These are phyloP conservation scores for Hassar affinis DNA, from an alignment of 2,113 vertebrate species.

Conservation along the genomic window DNA sequence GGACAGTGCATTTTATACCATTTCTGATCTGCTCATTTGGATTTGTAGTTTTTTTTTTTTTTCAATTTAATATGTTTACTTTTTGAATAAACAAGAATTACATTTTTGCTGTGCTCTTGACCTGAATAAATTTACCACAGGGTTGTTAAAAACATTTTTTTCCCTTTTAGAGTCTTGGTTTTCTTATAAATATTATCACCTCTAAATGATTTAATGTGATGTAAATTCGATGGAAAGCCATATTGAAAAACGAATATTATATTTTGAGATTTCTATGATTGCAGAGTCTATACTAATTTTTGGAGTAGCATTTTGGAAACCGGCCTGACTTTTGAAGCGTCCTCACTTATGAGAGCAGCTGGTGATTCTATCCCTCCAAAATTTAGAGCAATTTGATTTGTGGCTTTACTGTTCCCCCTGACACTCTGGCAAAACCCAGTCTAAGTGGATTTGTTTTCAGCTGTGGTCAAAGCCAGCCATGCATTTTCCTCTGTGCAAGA, in stretches of 20 bases:
- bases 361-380: constrained; percentile 55
- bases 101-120: constrained; percentile 17
- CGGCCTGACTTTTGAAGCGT: constrained; percentile 36
- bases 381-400: constrained; percentile 57
- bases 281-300: constrained; percentile 51
- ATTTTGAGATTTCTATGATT: constrained; percentile 32
- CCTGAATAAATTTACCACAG: constrained; percentile 33
- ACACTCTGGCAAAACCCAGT: constrained; percentile 41
- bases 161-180: constrained; percentile 1
- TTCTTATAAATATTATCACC: constrained; percentile 19
- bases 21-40: constrained; percentile 24
- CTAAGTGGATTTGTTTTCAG: constrained; percentile 57
- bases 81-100: constrained; percentile 45
- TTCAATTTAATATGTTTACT: constrained; percentile 27
- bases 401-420: constrained; percentile 53
- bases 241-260: constrained; percentile 40
- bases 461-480: constrained; percentile 53
- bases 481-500: constrained; percentile 54
- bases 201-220: constrained; percentile 33
- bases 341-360: constrained; percentile 51
- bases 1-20: constrained; percentile 3
- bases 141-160: not conserved
- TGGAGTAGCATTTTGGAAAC: constrained; percentile 46
- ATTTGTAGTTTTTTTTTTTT: constrained; percentile 1
- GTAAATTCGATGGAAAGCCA: constrained; percentile 45